A percentile compares a stretch with the other conserved stretches of the same genome.
phyloP scores from a whole-genome alignment of 1,140 invertebrate species.

The Philotrypesis tridentata region DNA sequence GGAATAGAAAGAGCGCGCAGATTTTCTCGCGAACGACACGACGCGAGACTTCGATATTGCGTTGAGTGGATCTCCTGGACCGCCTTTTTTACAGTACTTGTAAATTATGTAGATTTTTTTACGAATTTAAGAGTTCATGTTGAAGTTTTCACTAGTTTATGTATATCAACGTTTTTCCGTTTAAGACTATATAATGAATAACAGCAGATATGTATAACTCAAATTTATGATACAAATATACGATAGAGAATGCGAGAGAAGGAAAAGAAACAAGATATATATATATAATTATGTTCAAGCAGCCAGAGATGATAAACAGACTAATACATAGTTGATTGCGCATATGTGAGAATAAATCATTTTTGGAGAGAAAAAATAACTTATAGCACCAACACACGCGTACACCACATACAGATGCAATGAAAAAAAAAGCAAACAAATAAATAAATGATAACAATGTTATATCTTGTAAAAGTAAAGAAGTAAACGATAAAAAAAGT shows the following conservation, averaged over 20 bases:
- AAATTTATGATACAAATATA: background rate
- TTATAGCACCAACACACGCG: background rate
- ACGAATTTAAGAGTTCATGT: conserved; percentile 35
- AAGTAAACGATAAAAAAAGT: conserved; percentile 2
- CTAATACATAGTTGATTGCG: background rate
- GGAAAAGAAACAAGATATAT: background rate
- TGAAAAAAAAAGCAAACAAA: background rate
- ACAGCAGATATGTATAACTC: background rate
- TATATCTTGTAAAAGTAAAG: conserved; percentile 11
- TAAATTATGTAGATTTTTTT: conserved; percentile 49
- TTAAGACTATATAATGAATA: background rate
- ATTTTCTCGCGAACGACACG: background rate
- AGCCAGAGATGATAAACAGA: background rate
- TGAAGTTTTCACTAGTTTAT: conserved; percentile 43
- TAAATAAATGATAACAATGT: background rate
- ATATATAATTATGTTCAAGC: background rate
- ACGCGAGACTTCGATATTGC: background rate
- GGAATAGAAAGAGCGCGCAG: background rate
- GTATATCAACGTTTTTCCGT: conserved; percentile 28
- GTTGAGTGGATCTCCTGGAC: conserved; percentile 25
- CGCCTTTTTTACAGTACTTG: conserved; percentile 43
- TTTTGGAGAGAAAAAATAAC: background rate
- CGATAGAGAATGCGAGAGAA: background rate
- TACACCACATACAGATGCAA: background rate
- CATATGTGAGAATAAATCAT: background rate